phyloP scores from a whole-genome alignment of 2,888 invertebrate genomes.

The Thecophora atra region DNA sequence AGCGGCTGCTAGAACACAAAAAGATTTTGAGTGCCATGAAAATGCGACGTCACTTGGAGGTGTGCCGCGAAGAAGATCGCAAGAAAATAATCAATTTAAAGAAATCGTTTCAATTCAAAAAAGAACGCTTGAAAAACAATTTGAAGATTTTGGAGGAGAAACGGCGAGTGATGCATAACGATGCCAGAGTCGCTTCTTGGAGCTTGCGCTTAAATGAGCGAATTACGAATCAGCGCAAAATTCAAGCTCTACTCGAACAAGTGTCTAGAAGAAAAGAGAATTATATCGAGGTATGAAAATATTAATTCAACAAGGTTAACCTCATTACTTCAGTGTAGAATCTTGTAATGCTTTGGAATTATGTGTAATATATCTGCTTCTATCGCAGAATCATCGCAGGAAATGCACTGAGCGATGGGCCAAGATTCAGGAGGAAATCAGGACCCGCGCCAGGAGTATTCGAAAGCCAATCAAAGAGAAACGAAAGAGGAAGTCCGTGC shows the following conservation, averaged over 20 bases:
- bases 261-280: constrained; percentile 44
- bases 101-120: constrained; percentile 58
- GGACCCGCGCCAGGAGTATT: constrained; percentile 37
- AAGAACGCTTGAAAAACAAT: constrained; percentile 56
- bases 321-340: too few species aligned
- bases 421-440: constrained; percentile 50
- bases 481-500: constrained; percentile 40
- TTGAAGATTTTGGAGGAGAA: constrained; percentile 47
- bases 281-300: constrained; percentile 51
- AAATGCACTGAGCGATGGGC: constrained; percentile 52
- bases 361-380: too few species aligned
- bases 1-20: constrained; percentile 50
- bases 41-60: constrained; percentile 51
- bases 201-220: constrained; percentile 56
- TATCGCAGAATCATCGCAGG: constrained; percentile 39
- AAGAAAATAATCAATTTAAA: constrained; percentile 61
- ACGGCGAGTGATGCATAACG: constrained; percentile 44
- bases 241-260: constrained; percentile 46
- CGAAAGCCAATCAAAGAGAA: constrained; percentile 36
- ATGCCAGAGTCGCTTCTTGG: constrained; percentile 56
- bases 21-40: constrained; percentile 53
- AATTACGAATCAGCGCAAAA: constrained; percentile 52
- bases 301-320: not conserved
- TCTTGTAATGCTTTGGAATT: too few species aligned
- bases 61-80: constrained; percentile 55